Conservation (phyloP, 2,113 vertebrate species). For the Anhinga rufa region DNA sequence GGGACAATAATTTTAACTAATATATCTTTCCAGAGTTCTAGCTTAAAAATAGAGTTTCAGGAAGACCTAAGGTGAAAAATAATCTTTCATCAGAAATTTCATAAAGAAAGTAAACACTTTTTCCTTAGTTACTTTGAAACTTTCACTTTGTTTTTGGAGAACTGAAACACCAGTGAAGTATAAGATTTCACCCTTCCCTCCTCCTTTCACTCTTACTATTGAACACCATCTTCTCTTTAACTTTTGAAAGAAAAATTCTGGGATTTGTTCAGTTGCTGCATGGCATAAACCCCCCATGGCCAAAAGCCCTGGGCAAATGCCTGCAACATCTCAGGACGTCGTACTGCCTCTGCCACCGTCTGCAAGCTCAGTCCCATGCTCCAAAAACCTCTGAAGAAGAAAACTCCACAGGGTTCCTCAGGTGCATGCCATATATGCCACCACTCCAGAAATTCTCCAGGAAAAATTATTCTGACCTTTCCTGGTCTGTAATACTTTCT, state of each 20-base stretch:
- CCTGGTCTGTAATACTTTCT: neutral
- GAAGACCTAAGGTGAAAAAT: neutral
- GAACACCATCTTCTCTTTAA: neutral
- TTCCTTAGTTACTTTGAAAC: neutral
- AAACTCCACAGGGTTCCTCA: neutral
- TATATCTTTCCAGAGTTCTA: neutral
- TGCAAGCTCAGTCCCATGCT: accelerated
- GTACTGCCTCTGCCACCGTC: neutral
- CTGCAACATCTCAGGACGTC: accelerated
- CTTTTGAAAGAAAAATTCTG: neutral
- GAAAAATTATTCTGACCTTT: neutral
- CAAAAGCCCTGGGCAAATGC: neutral
- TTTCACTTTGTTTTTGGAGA: neutral
- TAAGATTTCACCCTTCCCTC: neutral
- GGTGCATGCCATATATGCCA: accelerated
- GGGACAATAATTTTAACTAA: too few relatives aligned
- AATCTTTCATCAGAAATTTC: neutral
- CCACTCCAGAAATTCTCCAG: neutral
- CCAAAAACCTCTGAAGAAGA: neutral
- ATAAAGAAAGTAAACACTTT: neutral
- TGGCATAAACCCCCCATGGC: neutral
- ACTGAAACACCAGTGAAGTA: neutral
- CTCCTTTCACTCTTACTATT: neutral
- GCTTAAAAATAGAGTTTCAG: neutral
- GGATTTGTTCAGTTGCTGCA: accelerated